Evolutionary conservation across 1,140 invertebrate species (phyloP).

Genomic region (Philopotamus ludificatus): DNA sequence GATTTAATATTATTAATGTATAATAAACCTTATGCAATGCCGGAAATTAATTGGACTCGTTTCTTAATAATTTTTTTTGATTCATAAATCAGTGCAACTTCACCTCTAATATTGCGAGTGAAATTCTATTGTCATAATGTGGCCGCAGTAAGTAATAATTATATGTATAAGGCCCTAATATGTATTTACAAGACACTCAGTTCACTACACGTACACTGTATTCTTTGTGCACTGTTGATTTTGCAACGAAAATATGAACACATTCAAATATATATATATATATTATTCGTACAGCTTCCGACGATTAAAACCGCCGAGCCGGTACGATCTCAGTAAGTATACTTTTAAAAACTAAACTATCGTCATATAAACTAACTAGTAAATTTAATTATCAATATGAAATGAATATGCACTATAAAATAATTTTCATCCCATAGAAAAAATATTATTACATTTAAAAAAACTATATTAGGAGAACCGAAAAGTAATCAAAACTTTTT

Average conservation of each 20-base stretch:
- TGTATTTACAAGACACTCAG: conserved; percentile 42
- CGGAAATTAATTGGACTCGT: conserved; percentile 19
- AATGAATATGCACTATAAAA: too few relatives aligned
- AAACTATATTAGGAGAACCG: too few relatives aligned
- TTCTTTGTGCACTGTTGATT: conserved; percentile 6
- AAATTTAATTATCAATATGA: conserved; percentile 11
- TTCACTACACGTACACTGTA: conserved; percentile 24
- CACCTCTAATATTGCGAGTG: conserved; percentile 33
- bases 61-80: conserved; percentile 16
- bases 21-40: conserved; percentile 19
- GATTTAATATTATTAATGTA: conserved; percentile 14
- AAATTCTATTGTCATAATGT: conserved; percentile 41
- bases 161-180: conserved; percentile 41
- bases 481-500: too few relatives aligned
- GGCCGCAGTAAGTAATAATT: conserved; percentile 39
- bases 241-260: conserved; percentile 29
- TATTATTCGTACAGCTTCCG: conserved; percentile 15
- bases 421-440: too few relatives aligned
- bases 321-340: conserved; percentile 5
- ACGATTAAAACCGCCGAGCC: conserved; percentile 16
- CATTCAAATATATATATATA: conserved; percentile 10
- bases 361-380: conserved; percentile 10
- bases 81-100: conserved; percentile 28
- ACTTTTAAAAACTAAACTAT: conserved; percentile 27
- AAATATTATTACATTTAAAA: too few relatives aligned